Evolutionary conservation across 2,113 vertebrate genomes (phyloP).

Genomic region (Toxotes chatareus): DNA sequence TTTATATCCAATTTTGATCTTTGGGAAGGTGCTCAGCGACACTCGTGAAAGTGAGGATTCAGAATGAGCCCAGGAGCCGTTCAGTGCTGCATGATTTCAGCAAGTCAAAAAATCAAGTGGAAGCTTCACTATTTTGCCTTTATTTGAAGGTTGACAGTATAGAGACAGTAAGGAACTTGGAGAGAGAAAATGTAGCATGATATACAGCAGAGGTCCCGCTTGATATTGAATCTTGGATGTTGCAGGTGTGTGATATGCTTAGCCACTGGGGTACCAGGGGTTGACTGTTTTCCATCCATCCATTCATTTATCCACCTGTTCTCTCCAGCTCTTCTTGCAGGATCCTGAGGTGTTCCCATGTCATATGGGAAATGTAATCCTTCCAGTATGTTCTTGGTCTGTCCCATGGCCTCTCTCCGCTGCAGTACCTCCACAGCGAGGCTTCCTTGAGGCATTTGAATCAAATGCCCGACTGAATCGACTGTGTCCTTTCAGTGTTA

Average conservation of each 20-base stretch:
- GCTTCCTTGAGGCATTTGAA: not conserved
- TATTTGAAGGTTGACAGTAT: not conserved
- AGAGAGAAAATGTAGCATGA: not conserved
- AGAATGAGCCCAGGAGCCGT: not conserved
- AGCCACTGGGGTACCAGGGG: not conserved
- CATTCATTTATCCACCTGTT: not conserved
- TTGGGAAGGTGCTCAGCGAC: conserved; percentile 13
- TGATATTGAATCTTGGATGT: not conserved
- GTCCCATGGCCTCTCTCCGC: not conserved
- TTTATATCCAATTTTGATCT: conserved; percentile 60
- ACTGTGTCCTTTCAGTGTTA: not conserved
- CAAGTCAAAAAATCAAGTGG: not conserved
- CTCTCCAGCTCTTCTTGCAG: not conserved
- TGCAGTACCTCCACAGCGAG: not conserved
- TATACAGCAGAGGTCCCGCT: not conserved
- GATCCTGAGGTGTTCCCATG: not conserved
- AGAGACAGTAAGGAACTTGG: not conserved
- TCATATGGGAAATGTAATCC: not conserved
- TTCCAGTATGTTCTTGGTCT: not conserved
- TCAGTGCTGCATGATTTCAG: not conserved
- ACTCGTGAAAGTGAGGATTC: conserved; percentile 6
- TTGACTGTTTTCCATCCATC: not conserved
- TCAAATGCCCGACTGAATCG: not conserved
- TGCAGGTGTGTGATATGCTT: not conserved
- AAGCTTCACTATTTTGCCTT: not conserved